Base-by-base conservation (phyloP, 2,888 invertebrate species). In the Xanthia icteritia region DNA sequence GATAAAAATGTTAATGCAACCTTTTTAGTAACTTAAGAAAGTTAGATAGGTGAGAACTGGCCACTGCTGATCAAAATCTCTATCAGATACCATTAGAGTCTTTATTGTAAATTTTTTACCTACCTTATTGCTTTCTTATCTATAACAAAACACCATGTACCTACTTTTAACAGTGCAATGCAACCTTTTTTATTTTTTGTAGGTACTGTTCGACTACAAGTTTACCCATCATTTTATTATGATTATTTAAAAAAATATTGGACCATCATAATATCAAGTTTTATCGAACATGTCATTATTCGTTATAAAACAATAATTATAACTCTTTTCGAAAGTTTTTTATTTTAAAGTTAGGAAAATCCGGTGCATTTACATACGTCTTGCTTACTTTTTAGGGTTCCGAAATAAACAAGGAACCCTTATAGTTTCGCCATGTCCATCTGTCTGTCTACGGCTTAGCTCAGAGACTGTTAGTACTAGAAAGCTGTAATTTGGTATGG, bases 31-130 rank as follows among this genome's bases (percentile, higher is more conserved):
- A 31, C 23, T 42, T 11, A 42, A 11, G 42, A 36, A 36, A 61
- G 17, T 9, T 23, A 27, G 2, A 36, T 39, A 31, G 51, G 5
- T 36, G 15, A 17, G 31, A 20, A 48, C 76, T 77, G 67, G 31
- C 78, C 42, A 42, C 23, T 42, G 17, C 9, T 11, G 13, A 48
- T 36, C 31, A n/a, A 42, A 36, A 42, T 48, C 20, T 66, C 8
- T 17, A 31, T 60, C 17, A 45, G 58, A 80, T 60, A 73, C 51
- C 58, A 66, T 60, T 54, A 31, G 3, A n/a, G 27, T 15, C 3
- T 27, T 20, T n/a, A 48, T 42, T 39, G 0, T 8, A n/a, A n/a
- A 5, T n/a, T 9, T 56, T 71, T 65, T 51, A 51, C 11, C 2
- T 42, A n/a, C 0, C 20, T 8, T 8, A 23, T 39, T 13, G 69